A percentile compares a stretch with the other conserved stretches of the same genome.
Evolutionary conservation across 2,888 invertebrate genomes (phyloP).

Genomic region (Anticlea derivata): DNA sequence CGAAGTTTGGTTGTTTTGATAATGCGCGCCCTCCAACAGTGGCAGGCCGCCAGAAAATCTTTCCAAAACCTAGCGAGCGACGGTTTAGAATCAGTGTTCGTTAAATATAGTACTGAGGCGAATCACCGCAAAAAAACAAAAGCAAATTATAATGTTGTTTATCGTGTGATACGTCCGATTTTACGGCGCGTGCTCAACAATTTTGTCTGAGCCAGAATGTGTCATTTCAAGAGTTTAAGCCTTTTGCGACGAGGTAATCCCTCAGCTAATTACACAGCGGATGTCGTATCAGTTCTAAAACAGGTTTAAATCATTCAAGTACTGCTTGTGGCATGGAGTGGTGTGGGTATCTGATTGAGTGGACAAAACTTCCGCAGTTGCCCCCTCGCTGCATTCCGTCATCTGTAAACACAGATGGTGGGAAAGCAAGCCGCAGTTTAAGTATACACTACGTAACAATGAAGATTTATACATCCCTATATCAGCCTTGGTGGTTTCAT

Average conservation of each 20-base stretch:
- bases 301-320: constrained; percentile 24
- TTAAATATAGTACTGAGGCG: constrained; percentile 59
- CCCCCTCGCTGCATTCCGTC: constrained; percentile 10
- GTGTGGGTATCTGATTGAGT: constrained; percentile 22
- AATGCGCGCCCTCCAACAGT: constrained; percentile 43
- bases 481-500: too few species aligned
- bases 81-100: constrained; percentile 43
- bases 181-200: constrained; percentile 54
- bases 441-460: constrained; percentile 1
- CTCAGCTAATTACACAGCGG: constrained; percentile 48
- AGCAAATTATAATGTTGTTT: constrained; percentile 48
- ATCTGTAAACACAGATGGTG: constrained; percentile 8
- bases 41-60: constrained; percentile 53
- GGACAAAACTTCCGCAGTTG: constrained; percentile 17
- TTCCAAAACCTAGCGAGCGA: constrained; percentile 37
- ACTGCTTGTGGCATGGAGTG: constrained; percentile 16
- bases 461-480: too few species aligned
- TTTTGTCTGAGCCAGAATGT: constrained; percentile 45
- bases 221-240: constrained; percentile 61
- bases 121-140: constrained; percentile 49
- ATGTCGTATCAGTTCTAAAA: constrained; percentile 40
- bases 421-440: not conserved
- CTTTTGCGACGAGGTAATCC: constrained; percentile 45
- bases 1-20: constrained; percentile 53
- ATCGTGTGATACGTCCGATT: constrained; percentile 48